Evolutionary conservation across 2,888 invertebrate genomes (phyloP), one percentile per base, ranked within the genome.

Genomic region (Acronicta psi): DNA sequence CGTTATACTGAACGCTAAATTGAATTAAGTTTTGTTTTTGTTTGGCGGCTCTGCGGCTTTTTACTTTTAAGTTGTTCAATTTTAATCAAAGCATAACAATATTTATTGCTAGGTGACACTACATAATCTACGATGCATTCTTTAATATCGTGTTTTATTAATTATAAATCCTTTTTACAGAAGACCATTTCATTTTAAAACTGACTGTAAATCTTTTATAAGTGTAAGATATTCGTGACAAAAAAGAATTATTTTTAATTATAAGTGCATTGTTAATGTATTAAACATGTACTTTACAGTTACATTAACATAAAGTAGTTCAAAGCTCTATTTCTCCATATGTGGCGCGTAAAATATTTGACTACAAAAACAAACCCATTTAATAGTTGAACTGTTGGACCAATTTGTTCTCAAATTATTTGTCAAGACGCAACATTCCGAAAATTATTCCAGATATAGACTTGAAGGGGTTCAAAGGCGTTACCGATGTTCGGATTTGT

Each of bases 401-500:
- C 85, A 84, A 91, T 93, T 91, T 89, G 90, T 89, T 80, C 84
- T 81, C 76, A 86, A 93, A 91, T 91, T 91, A 90, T 92, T 92
- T 90, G 91, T 93, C 90, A 88, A 83, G 86, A 81, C 81, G 78
- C 82, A 81, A 85, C 87, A 91, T 92, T 91, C 88, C 86, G 85
- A 86, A 90, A 89, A 92, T 91, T 87, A 91, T 87, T 90, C 92
- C 91, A 88, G 85, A 92, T 92, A 91, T 93, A 93, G 89, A 84
- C 73, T 64, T 76, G 82, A 91, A 91, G 88, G 92, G 90, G 91
- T 91, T 79, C 72, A 80, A 63, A 69, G 69, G 79, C 80, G 77
- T 76, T 67, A 75, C 80, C 83, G 73, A 80, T 86, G 86, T 85
- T 86, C 81, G 81, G 64, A 79, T 77, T 80, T 78, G 74, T 83